Evolutionary conservation across 2,888 invertebrate genomes (phyloP), one percentile per base, ranked within the genome.

Genomic region (Leuctra nigra): DNA sequence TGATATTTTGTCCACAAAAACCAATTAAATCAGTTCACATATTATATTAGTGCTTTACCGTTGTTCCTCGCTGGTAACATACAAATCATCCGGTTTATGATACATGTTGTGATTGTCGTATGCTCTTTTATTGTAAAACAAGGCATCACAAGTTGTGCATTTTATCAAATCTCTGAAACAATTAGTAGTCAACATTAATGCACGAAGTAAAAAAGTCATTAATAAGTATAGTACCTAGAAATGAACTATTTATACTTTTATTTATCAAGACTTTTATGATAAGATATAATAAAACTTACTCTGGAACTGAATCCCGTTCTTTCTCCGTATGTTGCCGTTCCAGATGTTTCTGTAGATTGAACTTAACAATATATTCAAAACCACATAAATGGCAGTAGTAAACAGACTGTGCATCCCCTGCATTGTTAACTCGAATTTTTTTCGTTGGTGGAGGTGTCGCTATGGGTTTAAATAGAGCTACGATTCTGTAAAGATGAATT

Each of bases 341-440:
- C 61, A 77, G 71, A 66, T 81, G 80, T 71, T 79, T 79, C 69
- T 79, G 78, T 62, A 84, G 70, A 70, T 84, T 84, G 55, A 81
- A 80, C 69, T 83, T 84, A 57, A 83, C 77, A 47, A 81, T 76
- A 68, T 82, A 83, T 66, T 84, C 83, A 57, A 78, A 79, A 14
- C 84, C 84, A 69, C 84, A 84, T 62, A 84, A 66, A 62, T 77
- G 75, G 58, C 78, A 78, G 63, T 77, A 78, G 62, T 76, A 77
- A 29, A 76, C 75, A 33, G 75, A 75, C 46, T 74, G 69, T 0
- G 75, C 73, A 63, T 81, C 77, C 14, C 75, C 74, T 61, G 75
- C 74, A 48, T 76, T 76, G 63, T 75, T 77, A 16, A 76, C 67
- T 64, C 72, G 73, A 38, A 78, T 77, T 64, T 77, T 77, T 61